Base-by-base conservation (phyloP, 2,113 vertebrate species). In the Leptocoma aspasia region DNA sequence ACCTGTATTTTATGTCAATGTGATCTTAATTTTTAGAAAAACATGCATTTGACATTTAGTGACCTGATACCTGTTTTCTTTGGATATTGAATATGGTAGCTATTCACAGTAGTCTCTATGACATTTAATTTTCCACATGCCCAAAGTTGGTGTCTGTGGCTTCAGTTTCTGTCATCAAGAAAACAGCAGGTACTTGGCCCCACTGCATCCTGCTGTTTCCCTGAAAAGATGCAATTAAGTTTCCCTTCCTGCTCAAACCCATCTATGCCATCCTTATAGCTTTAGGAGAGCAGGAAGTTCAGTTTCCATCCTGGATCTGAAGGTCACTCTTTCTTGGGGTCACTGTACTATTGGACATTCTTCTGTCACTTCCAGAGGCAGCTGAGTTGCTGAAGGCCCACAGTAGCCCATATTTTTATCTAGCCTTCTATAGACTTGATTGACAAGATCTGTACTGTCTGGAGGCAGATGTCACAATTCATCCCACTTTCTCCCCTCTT, bases 401-500 rank as follows among this genome's bases (percentile, higher is more conserved):
- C 39, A 37, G 63, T 83, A 52, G 60, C 52, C 0, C 1, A 37
- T 78, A 70, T 95, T 93, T 94, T 94, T 83, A 85, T 92, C 70
- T 69, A 45, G 41, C 85, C 75, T 85, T 44, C 73, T 76, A 31
- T 14, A 80, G 68, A 45, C 42, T 73, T 69, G 54, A 56, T 28
- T 56, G 90, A 84, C 78, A 73, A 82, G 33, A 59, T 90, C 80
- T 95, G 13, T 73, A 44, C 47, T 71, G 68, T 90, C 80, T 89
- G 8, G 44, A 92, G 89, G 82, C 90, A 89, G 68, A 89, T 94
- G 94, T 90, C 95, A 89, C 69, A 94, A 71, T 0, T 4, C 64
- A 90, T 95, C 81, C 63, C 6, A 6, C 71, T 93, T 92, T 83
- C 68, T 90, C 54, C 54, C 37, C 37, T 93, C 41, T 95, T 90